Evolutionary conservation across 2,888 invertebrate genomes (phyloP), one percentile per base, ranked within the genome.

Genomic region (Coelopa pilipes): DNA sequence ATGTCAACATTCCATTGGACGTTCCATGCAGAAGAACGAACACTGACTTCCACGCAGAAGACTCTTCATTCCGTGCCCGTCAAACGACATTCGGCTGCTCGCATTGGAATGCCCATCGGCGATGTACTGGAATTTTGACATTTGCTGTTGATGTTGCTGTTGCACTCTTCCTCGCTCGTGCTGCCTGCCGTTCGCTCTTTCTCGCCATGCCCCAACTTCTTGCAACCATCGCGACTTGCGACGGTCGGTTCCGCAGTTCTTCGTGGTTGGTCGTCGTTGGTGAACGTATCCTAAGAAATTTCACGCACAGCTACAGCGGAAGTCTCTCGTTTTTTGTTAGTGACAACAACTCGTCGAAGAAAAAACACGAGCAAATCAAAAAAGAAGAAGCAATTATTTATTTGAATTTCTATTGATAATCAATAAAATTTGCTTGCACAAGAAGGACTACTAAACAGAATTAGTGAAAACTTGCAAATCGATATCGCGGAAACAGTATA

Each of bases 241-340:
- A 45, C 34, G n/a, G 34, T 34, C 34, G 34, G 34, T 7, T 34
- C 34, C 34, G 34, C 74, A 78, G 79, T 79, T 79, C 74, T 77
- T 77, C 76, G 77, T 78, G 76, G 76, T 78, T 76, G 75, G 74
- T 75, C 74, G 73, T 55, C 72, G 77, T 72, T 73, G 53, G 75
- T 75, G 76, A 78, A 73, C 74, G 70, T 49, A 66, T 63, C n/a
- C 34, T 68, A 3, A 13, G 19, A 34, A 21, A 19, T 10, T 15
- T 1, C 45, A 5, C 45, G 34, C 21, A 34, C n/a, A 15, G 15
- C 10, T 34, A 62, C 13, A 62, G 34, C 24, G 34, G n/a, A 15
- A 13, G 13, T 24, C n/a, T 62, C n/a, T 62, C 34, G 12, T 24
- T 15, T 34, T 45, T 49, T 49, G 49, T 11, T n/a, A 62, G n/a